Evolutionary conservation across 2,113 vertebrate genomes (phyloP).

Genomic region (Galemys pyrenaicus): DNA sequence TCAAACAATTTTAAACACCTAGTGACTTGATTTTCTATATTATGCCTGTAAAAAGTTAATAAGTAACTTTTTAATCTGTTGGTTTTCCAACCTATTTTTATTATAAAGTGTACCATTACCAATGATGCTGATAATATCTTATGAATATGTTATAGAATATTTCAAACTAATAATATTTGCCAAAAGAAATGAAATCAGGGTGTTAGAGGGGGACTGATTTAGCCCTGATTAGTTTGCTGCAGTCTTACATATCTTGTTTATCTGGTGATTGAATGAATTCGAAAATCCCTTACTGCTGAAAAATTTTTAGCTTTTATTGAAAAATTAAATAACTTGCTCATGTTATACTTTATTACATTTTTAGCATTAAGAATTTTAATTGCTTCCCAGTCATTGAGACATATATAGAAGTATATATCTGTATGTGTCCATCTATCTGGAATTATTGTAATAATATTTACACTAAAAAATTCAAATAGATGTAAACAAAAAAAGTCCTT

Average conservation of each 20-base stretch:
- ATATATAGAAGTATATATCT: not conserved
- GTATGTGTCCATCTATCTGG: not conserved
- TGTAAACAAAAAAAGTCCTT: not conserved
- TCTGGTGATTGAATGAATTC: not conserved
- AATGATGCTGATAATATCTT: not conserved
- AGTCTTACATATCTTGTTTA: not conserved
- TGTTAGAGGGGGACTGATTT: not conserved
- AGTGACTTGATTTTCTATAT: not conserved
- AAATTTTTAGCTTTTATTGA: not conserved
- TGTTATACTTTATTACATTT: not conserved
- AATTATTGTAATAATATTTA: slow-evolving; percentile 8
- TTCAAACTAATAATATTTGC: not conserved
- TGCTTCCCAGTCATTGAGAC: not conserved
- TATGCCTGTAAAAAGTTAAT: slow-evolving; percentile 5
- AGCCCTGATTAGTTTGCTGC: not conserved
- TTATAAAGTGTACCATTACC: no score
- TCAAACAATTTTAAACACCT: not conserved
- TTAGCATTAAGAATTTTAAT: slow-evolving; percentile 31
- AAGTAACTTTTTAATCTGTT: not conserved
- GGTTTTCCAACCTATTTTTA: not conserved
- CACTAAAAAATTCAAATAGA: slow-evolving; percentile 32
- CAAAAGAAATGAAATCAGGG: not conserved
- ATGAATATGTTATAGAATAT: not conserved
- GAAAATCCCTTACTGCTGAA: slow-evolving; percentile 24
- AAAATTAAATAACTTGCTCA: not conserved